Conservation (phyloP, 2,113 vertebrate genomes). For the Thymallus thymallus region DNA sequence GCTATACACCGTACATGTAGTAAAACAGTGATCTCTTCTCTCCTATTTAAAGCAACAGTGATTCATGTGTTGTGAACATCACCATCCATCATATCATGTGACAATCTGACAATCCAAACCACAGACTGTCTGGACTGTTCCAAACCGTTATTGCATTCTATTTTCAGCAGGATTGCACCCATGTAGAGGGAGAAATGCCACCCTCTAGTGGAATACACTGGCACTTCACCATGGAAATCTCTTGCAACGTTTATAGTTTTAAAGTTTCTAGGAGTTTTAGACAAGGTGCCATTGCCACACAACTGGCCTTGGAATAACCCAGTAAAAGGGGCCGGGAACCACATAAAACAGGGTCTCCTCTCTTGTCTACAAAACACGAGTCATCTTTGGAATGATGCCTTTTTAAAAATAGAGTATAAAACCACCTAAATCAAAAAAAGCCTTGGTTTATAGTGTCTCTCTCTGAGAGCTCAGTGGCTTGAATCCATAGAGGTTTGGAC, state of each 20-base stretch:
- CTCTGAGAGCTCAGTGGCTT: constrained; percentile 49
- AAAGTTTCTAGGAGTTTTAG: constrained; percentile 67
- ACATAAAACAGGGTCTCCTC: constrained; percentile 4
- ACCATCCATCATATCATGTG: no score
- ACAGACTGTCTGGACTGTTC: constrained; percentile 42
- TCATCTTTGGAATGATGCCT: constrained; percentile 74
- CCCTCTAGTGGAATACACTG: constrained; percentile 42
- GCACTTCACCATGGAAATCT: constrained; percentile 57
- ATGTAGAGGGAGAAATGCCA: constrained; percentile 21
- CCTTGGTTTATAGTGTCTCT: constrained; percentile 62
- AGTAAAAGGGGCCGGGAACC: not conserved
- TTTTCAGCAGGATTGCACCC: constrained; percentile 24
- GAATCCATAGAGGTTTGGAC: constrained; percentile 10
- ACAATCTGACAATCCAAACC: no score
- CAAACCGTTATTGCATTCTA: constrained; percentile 57
- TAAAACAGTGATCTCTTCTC: constrained; percentile 26
- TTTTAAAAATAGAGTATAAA: constrained; percentile 54
- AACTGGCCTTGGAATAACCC: constrained; percentile 44
- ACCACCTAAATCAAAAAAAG: constrained; percentile 50
- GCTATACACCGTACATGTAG: constrained; percentile 3
- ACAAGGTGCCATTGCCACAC: constrained; percentile 44
- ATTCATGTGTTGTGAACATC: constrained; percentile 11
- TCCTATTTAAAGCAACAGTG: constrained; percentile 45
- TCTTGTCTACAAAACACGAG: constrained; percentile 38
- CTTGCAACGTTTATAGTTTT: constrained; percentile 49